These are phyloP conservation scores for Drosophila glabriapex DNA, from an alignment of 2,888 invertebrate genomes.

Conservation along the genomic window DNA sequence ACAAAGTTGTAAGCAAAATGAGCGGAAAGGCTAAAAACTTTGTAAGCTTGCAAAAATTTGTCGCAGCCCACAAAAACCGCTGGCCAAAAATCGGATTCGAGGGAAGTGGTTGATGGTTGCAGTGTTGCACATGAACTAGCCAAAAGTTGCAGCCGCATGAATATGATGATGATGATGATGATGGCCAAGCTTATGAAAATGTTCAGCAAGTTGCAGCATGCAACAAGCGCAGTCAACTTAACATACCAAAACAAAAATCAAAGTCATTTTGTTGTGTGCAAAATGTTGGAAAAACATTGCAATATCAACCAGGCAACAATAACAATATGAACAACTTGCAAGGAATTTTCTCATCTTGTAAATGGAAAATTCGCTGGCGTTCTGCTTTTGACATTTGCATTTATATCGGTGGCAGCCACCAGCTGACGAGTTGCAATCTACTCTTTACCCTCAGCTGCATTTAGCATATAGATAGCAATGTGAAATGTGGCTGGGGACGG, in stretches of 20 bases:
- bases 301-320: slow-evolving; percentile 9
- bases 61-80: slow-evolving; percentile 43
- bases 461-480: slow-evolving; percentile 8
- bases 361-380: slow-evolving; percentile 49
- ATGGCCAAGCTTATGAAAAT: slow-evolving; percentile 55
- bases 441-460: neutral
- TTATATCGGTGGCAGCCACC: slow-evolving; percentile 35
- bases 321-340: slow-evolving; percentile 22
- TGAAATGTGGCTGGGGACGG: neutral
- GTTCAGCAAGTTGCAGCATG: slow-evolving; percentile 20
- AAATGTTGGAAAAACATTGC: slow-evolving; percentile 29
- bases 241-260: slow-evolving; percentile 2
- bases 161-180: slow-evolving; percentile 39
- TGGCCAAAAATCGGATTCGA: slow-evolving; percentile 59
- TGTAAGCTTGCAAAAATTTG: slow-evolving; percentile 49
- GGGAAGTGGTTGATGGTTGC: slow-evolving; percentile 14
- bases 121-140: slow-evolving; percentile 6
- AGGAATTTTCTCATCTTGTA: slow-evolving; percentile 49
- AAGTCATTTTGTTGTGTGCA: slow-evolving; percentile 7
- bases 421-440: slow-evolving; percentile 8
- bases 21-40: slow-evolving; percentile 44
- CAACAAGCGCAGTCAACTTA: slow-evolving; percentile 29
- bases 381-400: slow-evolving; percentile 61
- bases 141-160: slow-evolving; percentile 31
- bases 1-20: slow-evolving; percentile 51